Evolutionary conservation across 2,888 invertebrate species (phyloP), one percentile per base, ranked within the genome.

Genomic region (Corythucha ciliata): DNA sequence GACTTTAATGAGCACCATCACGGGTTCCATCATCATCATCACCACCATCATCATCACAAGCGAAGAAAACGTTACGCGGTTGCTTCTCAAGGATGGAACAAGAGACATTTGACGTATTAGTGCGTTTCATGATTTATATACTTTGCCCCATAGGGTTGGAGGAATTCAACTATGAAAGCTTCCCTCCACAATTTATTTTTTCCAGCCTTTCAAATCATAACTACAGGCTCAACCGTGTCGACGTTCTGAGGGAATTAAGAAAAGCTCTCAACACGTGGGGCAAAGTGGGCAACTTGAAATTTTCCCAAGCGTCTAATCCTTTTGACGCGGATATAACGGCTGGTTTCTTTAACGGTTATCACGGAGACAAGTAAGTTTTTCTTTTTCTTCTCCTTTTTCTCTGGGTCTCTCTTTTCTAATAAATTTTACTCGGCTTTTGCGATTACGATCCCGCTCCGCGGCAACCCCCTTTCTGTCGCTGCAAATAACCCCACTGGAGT

Each of bases 311-410:
- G 14, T 65, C 69, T 4, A 66, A 70, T 49, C 73, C 74, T 1
- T 46, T 54, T 36, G 69, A 73, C 7, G 83, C 85, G 0, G 85
- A 88, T 64, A 86, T 89, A 57, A 74, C 79, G 50, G 75, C 88
- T 18, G 74, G 77, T 2, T 89, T 88, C 69, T 81, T 77, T 1
- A 72, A 73, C 22, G 74, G 74, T 32, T 72, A 77, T 58, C 86
- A 86, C 61, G 83, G 81, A 1, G 85, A 86, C 63, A 73, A 74
- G 79, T 80, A 61, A 69, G 68, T 61, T 33, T 48, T 18, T 26
- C 18, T 7, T 33, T 46, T 46, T 22, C 21, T 21, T n/a, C 6
- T 40, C 16, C 5, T 7, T 12, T 25, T 32, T 21, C 18, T 27
- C 24, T n/a, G n/a, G n/a, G n/a, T n/a, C n/a, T n/a, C n/a, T n/a